Base-by-base conservation (phyloP, 2,113 vertebrate genomes). In the Oreochromis aureus region DNA sequence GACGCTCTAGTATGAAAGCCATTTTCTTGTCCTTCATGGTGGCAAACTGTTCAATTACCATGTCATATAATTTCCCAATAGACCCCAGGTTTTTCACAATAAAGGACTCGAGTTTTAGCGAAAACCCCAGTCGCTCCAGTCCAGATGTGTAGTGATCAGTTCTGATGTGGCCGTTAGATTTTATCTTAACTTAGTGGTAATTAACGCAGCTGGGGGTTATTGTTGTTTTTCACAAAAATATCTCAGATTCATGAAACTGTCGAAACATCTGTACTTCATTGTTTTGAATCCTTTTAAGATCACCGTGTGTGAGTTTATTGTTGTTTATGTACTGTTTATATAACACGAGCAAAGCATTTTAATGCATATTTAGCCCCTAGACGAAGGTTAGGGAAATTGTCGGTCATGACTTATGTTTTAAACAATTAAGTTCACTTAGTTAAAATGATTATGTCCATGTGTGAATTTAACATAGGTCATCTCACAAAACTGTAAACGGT, bases 31-130 rank as follows among this genome's bases (percentile, higher is more conserved):
- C 87, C 85, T 90, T 86, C 63, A 79, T 51, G 44, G 81, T 80
- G 13, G 39, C 54, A 78, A 79, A 51, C 36, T 48, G 15, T 88
- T 90, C 82, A 80, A 81, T 81, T 87, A 83, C 89, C 71, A 89
- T 89, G 83, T 83, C 73, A 85, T 83, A 46, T 79, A 56, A 84
- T 87, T 89, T 79, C 85, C 63, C 80, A 80, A 54, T 34, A 71
- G 66, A 54, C 41, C 76, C 59, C 11, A 48, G 53, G 27, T 84
- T 89, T 90, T 89, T 82, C 79, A 81, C 84, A 86, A 88, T 78
- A 85, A 54, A 78, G 39, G 59, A 63, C 36, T 85, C 56, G n/a
- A n/a, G 4, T 27, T 84, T 89, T 80, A 24, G 53, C 53, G 58
- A 73, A 87, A 54, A 11, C n/a, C 16, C 15, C 41, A 9, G 4